Percentiles rank a stretch among this genome's conserved stretches.
Conservation (phyloP, 2,888 invertebrate species). For the Cheilosia vernalis region DNA sequence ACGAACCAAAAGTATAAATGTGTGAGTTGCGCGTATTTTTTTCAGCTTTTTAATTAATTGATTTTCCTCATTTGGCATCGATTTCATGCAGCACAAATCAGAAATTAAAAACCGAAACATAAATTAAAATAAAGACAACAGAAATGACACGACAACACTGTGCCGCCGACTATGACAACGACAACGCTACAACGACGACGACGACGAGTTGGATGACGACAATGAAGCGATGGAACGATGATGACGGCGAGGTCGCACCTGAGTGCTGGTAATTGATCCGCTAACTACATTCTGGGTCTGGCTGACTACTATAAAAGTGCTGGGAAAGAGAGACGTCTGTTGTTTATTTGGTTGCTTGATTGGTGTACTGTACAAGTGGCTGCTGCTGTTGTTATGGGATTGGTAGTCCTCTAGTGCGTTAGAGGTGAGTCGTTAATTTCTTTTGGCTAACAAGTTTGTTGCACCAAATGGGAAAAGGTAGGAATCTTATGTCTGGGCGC, state of each 20-base stretch:
- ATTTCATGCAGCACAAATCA: conserved; percentile 75
- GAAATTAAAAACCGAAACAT: conserved; percentile 75
- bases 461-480: not conserved
- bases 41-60: conserved; percentile 74
- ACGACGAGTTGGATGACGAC: not conserved
- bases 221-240: conserved; percentile 19
- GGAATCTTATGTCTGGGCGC: not conserved
- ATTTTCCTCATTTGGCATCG: conserved; percentile 74
- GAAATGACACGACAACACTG: conserved; percentile 38
- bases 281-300: conserved; percentile 49
- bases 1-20: conserved; percentile 22
- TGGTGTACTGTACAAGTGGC: conserved; percentile 30
- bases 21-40: conserved; percentile 51
- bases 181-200: not conserved
- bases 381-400: conserved; percentile 8
- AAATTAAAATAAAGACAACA: conserved; percentile 74
- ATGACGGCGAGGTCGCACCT: conserved; percentile 72
- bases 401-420: not conserved
- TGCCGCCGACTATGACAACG: conserved; percentile 8
- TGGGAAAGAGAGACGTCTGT: conserved; percentile 26
- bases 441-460: conserved; percentile 5
- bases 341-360: conserved; percentile 46
- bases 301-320: not conserved
- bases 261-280: conserved; percentile 69
- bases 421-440: conserved; percentile 20